Percentiles rank a stretch among this genome's conserved stretches.
Evolutionary conservation across 2,113 vertebrate genomes (phyloP).

Genomic region (Colaptes auratus): DNA sequence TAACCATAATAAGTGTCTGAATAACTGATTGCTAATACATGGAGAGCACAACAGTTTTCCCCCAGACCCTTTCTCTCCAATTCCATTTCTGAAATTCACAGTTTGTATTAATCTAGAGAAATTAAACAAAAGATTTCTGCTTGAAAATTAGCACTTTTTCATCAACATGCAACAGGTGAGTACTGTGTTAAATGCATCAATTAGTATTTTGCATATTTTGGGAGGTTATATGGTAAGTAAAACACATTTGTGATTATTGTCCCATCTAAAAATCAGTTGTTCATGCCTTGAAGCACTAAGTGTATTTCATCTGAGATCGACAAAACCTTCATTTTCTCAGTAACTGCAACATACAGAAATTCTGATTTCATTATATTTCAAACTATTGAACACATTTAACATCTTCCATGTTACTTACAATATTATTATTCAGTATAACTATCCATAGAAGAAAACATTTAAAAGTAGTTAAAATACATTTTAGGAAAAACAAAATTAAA

Average conservation of each 20-base stretch:
- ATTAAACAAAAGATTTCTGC: not conserved
- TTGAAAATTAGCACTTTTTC: not conserved
- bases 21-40: not conserved
- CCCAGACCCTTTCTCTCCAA: too few relatives aligned
- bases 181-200: not conserved
- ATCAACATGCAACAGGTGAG: not conserved
- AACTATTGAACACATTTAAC: not conserved
- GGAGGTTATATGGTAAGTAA: not conserved
- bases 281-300: not conserved
- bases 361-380: not conserved
- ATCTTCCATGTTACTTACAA: not conserved
- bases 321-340: not conserved
- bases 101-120: not conserved
- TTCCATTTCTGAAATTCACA: not conserved
- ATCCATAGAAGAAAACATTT: not conserved
- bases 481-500: too few relatives aligned
- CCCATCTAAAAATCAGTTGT: not conserved
- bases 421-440: not conserved
- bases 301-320: not conserved
- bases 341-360: not conserved
- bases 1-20: not conserved
- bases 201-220: not conserved
- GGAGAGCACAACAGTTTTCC: fast-evolving
- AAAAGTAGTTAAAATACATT: not conserved
- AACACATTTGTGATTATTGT: not conserved